Base-by-base conservation (phyloP, 1,140 invertebrate genomes). In the Lutraria rhynchaena region DNA sequence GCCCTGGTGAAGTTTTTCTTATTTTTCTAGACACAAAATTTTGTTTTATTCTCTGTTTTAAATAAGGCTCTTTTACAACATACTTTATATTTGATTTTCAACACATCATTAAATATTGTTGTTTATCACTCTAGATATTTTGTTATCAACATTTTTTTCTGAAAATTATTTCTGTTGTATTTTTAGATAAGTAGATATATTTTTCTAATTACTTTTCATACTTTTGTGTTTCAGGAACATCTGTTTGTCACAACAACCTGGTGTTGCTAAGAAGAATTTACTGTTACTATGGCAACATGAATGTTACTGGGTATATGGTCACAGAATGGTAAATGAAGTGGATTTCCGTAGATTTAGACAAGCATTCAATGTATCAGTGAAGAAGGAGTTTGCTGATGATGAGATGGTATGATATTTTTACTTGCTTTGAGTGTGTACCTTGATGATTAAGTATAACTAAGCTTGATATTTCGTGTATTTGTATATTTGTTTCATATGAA, bases 231-330 rank as follows among this genome's bases (percentile, higher is more conserved):
- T 22, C 80, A 91, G 92, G 73, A 92, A 93, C 75, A 69, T 92
- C 31, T 91, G 89, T 71, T 69, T 92, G 35, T 92, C 92, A 35
- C 84, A 92, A 31, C 86, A 84, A 71, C 88, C 89, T 29, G 88
- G 86, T 49, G 89, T 88, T 71, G 61, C 83, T n/a, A 87, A 83
- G 69, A 86, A 88, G 41, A 86, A 86, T 67, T 67, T 93, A 11
- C 65, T 93, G 84, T 87, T 89, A 76, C 86, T 92, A 67, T 93
- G 92, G 92, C 91, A 91, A 83, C 91, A 92, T 83, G 92, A 93
- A 69, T 92, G 91, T 83, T 87, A 88, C 77, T 93, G 91, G 91
- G 84, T 90, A 57, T 93, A 91, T 78, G 89, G 89, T 15, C 87
- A 87, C 46, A 84, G 92, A 22, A 91, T 93, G 90, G 88, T 91